These are phyloP conservation scores for Syngnathus typhle DNA, from an alignment of 2,113 vertebrate genomes.

Conservation along the genomic window DNA sequence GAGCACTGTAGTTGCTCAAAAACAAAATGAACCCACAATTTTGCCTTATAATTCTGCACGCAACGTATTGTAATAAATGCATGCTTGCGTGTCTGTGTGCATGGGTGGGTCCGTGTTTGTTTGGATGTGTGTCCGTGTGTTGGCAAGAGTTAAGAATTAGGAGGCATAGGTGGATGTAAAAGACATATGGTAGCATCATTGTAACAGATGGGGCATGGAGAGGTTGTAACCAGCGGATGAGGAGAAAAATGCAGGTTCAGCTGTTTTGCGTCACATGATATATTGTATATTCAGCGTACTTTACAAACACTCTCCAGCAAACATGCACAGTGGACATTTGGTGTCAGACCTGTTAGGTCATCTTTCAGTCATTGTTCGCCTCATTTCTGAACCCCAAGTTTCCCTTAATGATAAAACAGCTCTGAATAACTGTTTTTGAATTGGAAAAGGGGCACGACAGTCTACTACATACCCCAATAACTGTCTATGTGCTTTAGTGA, in stretches of 20 bases:
- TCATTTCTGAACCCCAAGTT: neutral
- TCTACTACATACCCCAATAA: too few relatives aligned
- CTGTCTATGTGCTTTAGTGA: too few relatives aligned
- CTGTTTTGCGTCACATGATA: neutral
- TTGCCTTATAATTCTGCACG: too few relatives aligned
- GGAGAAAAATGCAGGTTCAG: constrained; percentile 25
- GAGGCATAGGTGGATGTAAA: constrained; percentile 3
- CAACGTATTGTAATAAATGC: neutral
- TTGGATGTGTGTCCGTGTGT: neutral
- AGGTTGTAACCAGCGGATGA: constrained; percentile 10
- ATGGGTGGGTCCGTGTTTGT: neutral
- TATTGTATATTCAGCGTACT: neutral
- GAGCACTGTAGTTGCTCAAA: too few relatives aligned
- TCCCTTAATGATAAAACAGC: neutral
- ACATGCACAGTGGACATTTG: neutral
- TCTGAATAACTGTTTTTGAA: neutral
- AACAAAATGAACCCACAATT: too few relatives aligned
- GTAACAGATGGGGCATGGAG: constrained; percentile 22
- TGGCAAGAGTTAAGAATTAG: neutral
- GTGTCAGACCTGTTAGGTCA: neutral
- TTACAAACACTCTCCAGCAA: neutral
- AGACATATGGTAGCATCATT: constrained; percentile 30
- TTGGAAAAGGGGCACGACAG: too few relatives aligned
- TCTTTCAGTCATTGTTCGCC: too few relatives aligned
- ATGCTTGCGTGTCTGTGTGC: neutral